Evolutionary conservation across 2,888 invertebrate genomes (phyloP), one percentile per base, ranked within the genome.

Genomic region (Philopedon plagiatum): DNA sequence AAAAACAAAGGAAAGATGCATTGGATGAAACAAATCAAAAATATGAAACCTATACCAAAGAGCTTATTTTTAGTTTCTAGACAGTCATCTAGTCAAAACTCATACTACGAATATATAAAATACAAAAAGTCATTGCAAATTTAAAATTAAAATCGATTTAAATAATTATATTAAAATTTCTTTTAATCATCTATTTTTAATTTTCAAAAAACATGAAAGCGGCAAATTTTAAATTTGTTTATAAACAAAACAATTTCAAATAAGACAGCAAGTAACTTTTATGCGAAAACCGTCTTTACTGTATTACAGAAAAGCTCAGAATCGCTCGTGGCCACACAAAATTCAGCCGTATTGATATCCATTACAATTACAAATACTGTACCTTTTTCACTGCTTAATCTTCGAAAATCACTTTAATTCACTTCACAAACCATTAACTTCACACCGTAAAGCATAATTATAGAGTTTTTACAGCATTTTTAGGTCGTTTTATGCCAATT

Each of bases 341-440:
- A 83, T 81, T 86, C 80, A 83, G 80, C 86, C 83, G 80, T 86
- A 86, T 84, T 82, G 83, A 80, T 83, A 82, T 83, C 82, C 82
- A 84, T 83, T 84, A 80, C 80, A 80, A 61, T 51, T 64, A 75
- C 62, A 77, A 69, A 78, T 78, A 75, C 79, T 82, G 77, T 82
- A 84, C 84, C 82, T 82, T 81, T 81, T 81, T 78, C 63, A 51
- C 64, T 21, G 58, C 66, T 63, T 76, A 66, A 66, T 60, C 66
- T 51, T 68, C 64, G 39, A 68, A 74, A 66, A 19, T 49, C 39
- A 15, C 29, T 21, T 49, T 64, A 71, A 71, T 70, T 63, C 67
- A 64, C 44, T 49, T 51, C 58, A 58, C 41, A 62, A 64, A 49
- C 34, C 32, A 44, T 19, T 32, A 51, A 32, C 19, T 29, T 19